These are phyloP conservation scores for Tringa solitaria DNA, from an alignment of 2,113 vertebrate genomes.

Conservation along the genomic window DNA sequence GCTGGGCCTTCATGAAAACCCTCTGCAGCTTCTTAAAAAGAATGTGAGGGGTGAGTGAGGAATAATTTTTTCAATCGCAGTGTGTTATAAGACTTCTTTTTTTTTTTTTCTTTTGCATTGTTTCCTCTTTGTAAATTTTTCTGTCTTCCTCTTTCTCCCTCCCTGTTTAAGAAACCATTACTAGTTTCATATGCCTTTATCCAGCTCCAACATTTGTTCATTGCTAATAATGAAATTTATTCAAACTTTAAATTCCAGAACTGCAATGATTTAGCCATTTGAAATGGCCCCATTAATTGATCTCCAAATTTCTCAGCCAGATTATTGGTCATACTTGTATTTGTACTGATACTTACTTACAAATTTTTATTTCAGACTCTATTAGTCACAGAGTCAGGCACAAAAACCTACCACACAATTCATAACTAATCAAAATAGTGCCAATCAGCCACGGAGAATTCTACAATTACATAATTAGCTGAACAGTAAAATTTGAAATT, in stretches of 20 bases:
- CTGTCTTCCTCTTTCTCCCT: constrained; percentile 15
- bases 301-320: background rate
- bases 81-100: constrained; percentile 17
- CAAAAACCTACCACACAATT: background rate
- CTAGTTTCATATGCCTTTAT: constrained; percentile 26
- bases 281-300: constrained; percentile 1
- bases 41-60: constrained; percentile 40
- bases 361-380: background rate
- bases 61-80: constrained; percentile 40
- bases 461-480: background rate
- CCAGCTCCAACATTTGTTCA: constrained; percentile 38
- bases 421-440: background rate
- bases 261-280: constrained; percentile 22
- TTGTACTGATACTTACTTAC: background rate
- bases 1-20: constrained; percentile 60
- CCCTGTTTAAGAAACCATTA: background rate
- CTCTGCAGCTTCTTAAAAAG: constrained; percentile 50
- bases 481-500: background rate
- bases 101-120: constrained; percentile 7
- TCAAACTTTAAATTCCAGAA: constrained; percentile 34
- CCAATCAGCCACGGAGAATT: background rate
- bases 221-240: constrained; percentile 38
- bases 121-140: constrained; percentile 39
- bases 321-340: background rate
- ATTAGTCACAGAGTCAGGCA: background rate